These are phyloP conservation scores for Trididemnum miniatum DNA, from an alignment of 23 tunicate species.

Conservation along the genomic window DNA sequence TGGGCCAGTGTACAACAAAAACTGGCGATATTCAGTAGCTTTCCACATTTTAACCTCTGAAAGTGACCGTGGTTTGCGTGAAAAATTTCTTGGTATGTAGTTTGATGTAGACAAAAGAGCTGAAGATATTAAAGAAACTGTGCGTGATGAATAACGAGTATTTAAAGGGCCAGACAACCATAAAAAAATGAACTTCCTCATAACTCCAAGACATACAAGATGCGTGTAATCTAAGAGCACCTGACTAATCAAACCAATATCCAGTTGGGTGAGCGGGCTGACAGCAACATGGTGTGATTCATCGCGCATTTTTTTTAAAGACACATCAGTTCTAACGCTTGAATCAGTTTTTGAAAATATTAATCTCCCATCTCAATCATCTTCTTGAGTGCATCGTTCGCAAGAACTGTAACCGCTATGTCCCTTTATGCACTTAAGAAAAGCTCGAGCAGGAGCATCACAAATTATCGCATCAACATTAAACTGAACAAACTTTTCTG, in stretches of 20 bases:
- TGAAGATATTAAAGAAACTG: not conserved
- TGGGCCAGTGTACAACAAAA: slow-evolving; percentile 41
- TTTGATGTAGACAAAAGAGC: too few relatives aligned
- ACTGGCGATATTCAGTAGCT: slow-evolving; percentile 48
- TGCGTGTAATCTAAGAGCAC: slow-evolving; percentile 20
- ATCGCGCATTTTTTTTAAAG: too few relatives aligned
- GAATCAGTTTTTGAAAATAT: slow-evolving; percentile 25
- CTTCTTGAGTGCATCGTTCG: slow-evolving; percentile 40
- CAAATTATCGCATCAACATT: slow-evolving; percentile 14
- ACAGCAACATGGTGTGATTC: too few relatives aligned
- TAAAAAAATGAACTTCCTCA: not conserved
- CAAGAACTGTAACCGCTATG: slow-evolving; percentile 38
- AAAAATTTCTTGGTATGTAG: slow-evolving; percentile 41
- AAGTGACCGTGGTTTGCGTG: slow-evolving; percentile 37
- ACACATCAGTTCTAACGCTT: slow-evolving; percentile 19
- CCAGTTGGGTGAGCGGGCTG: slow-evolving; percentile 13
- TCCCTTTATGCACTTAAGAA: slow-evolving; percentile 38
- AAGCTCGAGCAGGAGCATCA: slow-evolving; percentile 59
- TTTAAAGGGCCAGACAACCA: not conserved
- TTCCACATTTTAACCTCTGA: slow-evolving; percentile 48
- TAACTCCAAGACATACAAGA: slow-evolving; percentile 10
- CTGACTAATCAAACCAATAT: slow-evolving; percentile 38
- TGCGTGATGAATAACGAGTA: not conserved
- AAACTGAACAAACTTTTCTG: not conserved
- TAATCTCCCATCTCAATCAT: slow-evolving; percentile 36